Base-by-base conservation (phyloP, 2,113 vertebrate genomes). In the Picathartes gymnocephalus region DNA sequence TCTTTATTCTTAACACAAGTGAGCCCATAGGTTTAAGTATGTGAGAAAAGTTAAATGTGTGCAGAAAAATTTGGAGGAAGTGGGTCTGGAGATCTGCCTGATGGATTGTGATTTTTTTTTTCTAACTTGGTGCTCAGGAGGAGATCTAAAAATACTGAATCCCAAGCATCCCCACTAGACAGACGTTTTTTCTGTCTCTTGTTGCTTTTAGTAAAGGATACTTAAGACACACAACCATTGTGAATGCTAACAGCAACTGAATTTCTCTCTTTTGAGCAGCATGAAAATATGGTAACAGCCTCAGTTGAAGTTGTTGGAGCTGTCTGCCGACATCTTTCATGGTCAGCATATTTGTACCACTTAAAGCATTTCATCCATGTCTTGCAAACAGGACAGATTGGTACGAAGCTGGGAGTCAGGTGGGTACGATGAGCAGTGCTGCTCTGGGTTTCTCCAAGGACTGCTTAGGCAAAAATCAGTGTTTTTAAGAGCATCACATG, bases 301-400 rank as follows among this genome's bases (percentile, higher is more conserved):
- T 99, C 99, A 0, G 98, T 99, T 65, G 99, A 99, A 93, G 91
- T 99, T 86, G 96, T 99, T 64, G 99, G 99, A 37, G 99, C 99
- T 4, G 97, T 99, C 39, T 99, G 99, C 89, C 98, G 81, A 58
- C 98, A 98, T 66, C 98, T 99, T 13, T 98, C 99, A 2, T 99
- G 99, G 99, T 98, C 99, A 85, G 98, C 99, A 0, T 99, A 99
- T 79, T 95, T 99, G 31, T 99, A 98, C 97, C 98, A 99, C 95
- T 96, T 99, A 80, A 99, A 99, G 89, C 98, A 99, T 83, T 99
- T 99, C 70, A 97, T 99, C 94, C 99, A 99, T 50, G 95, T 99
- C 48, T 98, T 99, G 86, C 99, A 99, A 84, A 98, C 97, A 0
- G 98, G 98, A 54, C 98, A 99, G 95, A 96, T 98, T 9, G 97